Conservation (phyloP, 2,797 vertebrate species). For the Limosa lapponica region DNA sequence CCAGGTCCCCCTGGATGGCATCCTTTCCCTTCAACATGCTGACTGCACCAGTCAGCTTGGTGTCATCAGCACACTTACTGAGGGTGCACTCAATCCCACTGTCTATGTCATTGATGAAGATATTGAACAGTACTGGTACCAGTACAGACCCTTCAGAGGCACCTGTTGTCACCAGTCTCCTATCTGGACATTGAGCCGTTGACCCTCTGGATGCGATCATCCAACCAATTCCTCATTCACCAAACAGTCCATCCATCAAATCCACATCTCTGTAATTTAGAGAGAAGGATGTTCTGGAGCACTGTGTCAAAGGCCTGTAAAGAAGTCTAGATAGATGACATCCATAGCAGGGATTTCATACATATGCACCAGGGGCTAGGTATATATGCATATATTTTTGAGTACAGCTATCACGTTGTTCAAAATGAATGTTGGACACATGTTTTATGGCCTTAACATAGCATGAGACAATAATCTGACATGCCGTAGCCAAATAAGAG, state of each 20-base stretch:
- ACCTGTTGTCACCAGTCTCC: background rate
- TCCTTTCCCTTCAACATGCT: background rate
- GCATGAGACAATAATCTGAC: background rate
- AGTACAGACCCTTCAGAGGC: background rate
- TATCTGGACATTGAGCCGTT: background rate
- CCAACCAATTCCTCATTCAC: background rate
- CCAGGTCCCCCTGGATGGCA: background rate
- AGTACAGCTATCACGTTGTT: background rate
- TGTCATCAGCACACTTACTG: background rate
- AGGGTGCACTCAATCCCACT: background rate
- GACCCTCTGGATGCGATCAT: background rate
- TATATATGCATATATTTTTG: accelerated
- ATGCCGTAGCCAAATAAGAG: background rate
- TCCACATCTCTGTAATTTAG: background rate
- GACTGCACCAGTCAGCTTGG: background rate
- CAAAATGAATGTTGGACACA: background rate
- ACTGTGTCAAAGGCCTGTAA: background rate
- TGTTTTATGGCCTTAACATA: background rate
- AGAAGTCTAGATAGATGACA: background rate
- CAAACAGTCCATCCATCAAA: background rate
- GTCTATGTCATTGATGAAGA: background rate
- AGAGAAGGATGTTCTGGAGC: background rate
- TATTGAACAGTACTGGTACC: background rate
- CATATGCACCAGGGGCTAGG: background rate
- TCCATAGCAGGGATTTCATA: background rate